Percentiles rank a stretch among this genome's conserved stretches.
Conservation (phyloP, 2,888 invertebrate genomes). For the Idaea straminata region DNA sequence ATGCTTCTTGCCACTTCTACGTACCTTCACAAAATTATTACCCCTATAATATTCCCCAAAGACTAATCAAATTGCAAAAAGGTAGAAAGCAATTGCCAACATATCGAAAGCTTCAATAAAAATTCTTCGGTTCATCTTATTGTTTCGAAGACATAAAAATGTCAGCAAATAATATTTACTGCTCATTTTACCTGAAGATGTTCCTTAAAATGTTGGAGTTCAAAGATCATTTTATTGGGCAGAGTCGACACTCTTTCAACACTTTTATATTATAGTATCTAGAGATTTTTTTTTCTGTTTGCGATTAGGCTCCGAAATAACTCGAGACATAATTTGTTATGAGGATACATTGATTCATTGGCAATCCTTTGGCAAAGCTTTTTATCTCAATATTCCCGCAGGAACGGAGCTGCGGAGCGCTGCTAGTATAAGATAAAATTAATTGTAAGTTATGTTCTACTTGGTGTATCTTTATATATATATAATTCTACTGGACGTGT, state of each 20-base stretch:
- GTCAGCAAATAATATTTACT: conserved; percentile 53
- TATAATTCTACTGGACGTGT: too few species aligned
- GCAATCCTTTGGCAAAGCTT: too few species aligned
- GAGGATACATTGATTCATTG: too few species aligned
- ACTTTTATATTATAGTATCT: not conserved
- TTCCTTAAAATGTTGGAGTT: conserved; percentile 14
- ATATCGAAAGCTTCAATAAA: conserved; percentile 19
- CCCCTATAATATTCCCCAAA: not conserved
- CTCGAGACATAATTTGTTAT: too few species aligned
- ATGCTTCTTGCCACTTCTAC: not conserved
- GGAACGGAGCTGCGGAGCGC: too few species aligned
- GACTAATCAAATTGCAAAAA: conserved; percentile 8
- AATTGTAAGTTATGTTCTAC: too few species aligned
- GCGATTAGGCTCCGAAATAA: too few species aligned
- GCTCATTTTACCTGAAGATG: conserved; percentile 32
- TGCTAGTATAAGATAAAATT: too few species aligned
- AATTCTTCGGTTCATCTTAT: conserved; percentile 42
- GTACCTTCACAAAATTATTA: not conserved
- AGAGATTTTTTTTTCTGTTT: too few species aligned
- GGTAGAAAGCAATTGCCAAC: conserved; percentile 3
- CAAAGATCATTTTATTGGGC: not conserved
- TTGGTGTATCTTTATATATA: too few species aligned
- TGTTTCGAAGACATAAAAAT: conserved; percentile 55
- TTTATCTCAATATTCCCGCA: too few species aligned
- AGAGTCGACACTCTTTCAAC: not conserved